Evolutionary conservation across 2,113 vertebrate species (phyloP).

Genomic region (Pionites leucogaster): DNA sequence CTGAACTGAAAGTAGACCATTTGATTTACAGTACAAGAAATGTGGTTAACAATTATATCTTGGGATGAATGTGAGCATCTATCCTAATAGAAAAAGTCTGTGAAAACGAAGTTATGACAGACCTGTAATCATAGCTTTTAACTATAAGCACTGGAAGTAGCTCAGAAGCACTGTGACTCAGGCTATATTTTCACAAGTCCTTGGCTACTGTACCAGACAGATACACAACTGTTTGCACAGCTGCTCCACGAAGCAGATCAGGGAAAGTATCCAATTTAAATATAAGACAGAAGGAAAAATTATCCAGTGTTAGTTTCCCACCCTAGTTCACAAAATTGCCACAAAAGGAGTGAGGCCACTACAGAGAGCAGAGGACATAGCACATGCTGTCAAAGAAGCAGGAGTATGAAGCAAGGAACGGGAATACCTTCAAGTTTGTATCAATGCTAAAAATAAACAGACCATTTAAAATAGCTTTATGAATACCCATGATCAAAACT

Average conservation of each 20-base stretch:
- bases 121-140: not conserved
- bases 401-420: not conserved
- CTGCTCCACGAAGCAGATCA: slow-evolving; percentile 5
- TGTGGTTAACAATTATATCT: not conserved
- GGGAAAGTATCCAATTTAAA: slow-evolving; percentile 22
- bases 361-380: not conserved
- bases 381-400: not conserved
- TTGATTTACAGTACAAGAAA: not conserved
- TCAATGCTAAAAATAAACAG: not conserved
- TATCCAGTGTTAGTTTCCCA: not conserved
- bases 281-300: not conserved
- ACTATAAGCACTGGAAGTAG: not conserved
- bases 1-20: not conserved
- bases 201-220: not conserved
- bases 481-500: not conserved
- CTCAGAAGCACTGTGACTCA: not conserved
- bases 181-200: not conserved
- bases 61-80: not conserved
- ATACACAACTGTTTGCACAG: slow-evolving; percentile 25
- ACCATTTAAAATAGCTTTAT: not conserved
- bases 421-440: not conserved
- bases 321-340: not conserved
- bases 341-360: not conserved
- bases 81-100: not conserved
- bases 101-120: not conserved